Base-by-base conservation (phyloP, 2,797 vertebrate species). In the Molossus alvarezi region DNA sequence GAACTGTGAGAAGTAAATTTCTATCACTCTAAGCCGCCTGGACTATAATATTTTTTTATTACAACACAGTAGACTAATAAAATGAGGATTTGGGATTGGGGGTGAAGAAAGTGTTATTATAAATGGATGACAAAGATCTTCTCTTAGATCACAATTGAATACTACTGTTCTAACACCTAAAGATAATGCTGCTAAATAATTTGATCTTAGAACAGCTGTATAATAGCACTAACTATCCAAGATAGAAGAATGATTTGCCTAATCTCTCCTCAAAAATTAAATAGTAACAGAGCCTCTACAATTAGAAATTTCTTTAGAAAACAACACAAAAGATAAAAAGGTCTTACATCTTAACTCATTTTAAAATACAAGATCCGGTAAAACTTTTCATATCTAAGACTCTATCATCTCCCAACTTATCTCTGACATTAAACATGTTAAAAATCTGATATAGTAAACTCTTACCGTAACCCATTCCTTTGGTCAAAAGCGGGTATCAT, bases 401-500 rank as follows among this genome's bases (percentile, higher is more conserved):
- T 41, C 29, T 15, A 85, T 51, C 41, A 87, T 76, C 95, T 93
- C 37, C 65, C 94, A 95, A 93, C 20, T 76, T 89, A 91, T 75
- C 14, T 25, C 45, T 88, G 53, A 9, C 15, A 88, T 62, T 85
- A 84, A 95, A 76, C 41, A 83, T 55, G 73, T 41, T 69, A 94
- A 71, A 95, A 95, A n/a, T 90, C 27, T 77, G 20, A 71, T 53
- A 75, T 69, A 69, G 13, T 13, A 87, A 95, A 96, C 90, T 72
- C 96, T 98, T 99, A 99, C 99, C 99, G 99, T 97, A 99, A 99
- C 95, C 99, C 99, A 93, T 99, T 99, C 91, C 99, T 99, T 98
- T 99, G 99, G 98, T 99, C 99, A 97, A 99, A 99, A 95, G 99
- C 99, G 98, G 99, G 99, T 94, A 99, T 99, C 99, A 99, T 99